Percentiles rank a stretch among this genome's conserved stretches.
Conservation (phyloP, 2,797 vertebrate genomes). For the Alosa sapidissima region DNA sequence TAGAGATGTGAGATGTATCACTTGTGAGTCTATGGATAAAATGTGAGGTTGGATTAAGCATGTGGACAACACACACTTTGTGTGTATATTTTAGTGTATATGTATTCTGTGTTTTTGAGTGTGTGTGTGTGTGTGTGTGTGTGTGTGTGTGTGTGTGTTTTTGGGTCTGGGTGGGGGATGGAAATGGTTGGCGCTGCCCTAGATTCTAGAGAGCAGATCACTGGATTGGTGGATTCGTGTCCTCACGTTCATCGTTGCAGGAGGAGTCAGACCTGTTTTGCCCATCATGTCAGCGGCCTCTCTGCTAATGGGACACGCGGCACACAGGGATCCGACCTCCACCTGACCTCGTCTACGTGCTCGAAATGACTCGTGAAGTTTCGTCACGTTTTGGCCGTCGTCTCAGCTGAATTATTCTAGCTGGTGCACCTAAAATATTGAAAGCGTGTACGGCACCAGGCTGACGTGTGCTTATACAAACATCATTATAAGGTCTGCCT, state of each 20-base stretch:
- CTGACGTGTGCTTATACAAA: not conserved
- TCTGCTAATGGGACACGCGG: not conserved
- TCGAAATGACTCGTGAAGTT: not conserved
- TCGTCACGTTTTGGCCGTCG: not conserved
- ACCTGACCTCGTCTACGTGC: not conserved
- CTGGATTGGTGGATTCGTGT: conserved; percentile 23
- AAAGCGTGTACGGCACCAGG: not conserved
- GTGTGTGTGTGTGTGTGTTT: not conserved
- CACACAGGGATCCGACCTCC: not conserved
- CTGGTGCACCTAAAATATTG: not conserved
- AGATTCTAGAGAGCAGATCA: not conserved
- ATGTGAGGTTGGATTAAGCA: not conserved
- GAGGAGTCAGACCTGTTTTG: conserved; percentile 31
- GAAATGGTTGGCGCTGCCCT: too few species aligned
- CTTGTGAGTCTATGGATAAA: not conserved
- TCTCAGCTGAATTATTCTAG: not conserved
- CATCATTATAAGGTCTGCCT: conserved; percentile 4
- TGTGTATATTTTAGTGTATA: too few species aligned
- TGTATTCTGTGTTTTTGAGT: too few species aligned
- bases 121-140: not conserved
- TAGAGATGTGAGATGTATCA: not conserved
- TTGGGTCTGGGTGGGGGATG: not conserved
- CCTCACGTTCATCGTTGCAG: conserved; percentile 16
- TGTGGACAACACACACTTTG: too few species aligned
- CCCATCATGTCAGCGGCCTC: not conserved